phyloP scores from a whole-genome alignment of 2,888 invertebrate genomes.

The Athalia rosae region DNA sequence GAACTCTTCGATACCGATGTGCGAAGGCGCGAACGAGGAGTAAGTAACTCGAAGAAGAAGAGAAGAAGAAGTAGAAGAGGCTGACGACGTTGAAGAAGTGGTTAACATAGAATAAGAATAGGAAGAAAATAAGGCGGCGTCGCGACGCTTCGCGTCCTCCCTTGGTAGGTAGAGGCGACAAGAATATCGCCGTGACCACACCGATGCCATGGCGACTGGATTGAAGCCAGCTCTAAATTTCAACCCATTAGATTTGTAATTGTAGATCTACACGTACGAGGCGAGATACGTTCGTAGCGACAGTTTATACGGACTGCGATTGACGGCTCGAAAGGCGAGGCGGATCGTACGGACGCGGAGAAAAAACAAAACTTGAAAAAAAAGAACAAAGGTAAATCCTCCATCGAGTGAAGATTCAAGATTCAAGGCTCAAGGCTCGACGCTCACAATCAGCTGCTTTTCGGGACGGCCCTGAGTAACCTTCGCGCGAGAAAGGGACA shows the following conservation, averaged over 20 bases:
- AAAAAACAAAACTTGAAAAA: not conserved
- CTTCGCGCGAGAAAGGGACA: too few species aligned
- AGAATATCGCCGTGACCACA: slow-evolving; percentile 43
- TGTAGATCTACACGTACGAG: slow-evolving; percentile 1
- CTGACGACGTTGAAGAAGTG: not conserved
- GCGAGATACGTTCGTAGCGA: not conserved
- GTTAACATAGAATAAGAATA: not conserved
- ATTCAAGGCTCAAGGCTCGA: not conserved
- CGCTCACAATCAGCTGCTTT: not conserved
- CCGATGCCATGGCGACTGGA: slow-evolving; percentile 14
- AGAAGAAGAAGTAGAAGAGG: slow-evolving; percentile 22
- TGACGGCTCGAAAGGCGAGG: not conserved
- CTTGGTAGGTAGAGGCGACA: slow-evolving; percentile 10
- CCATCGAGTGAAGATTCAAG: not conserved
- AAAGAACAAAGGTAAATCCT: not conserved
- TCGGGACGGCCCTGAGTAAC: not conserved
- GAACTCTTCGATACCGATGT: slow-evolving; percentile 23
- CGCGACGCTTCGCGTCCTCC: not conserved
- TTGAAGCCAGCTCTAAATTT: slow-evolving; percentile 43
- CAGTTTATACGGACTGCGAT: not conserved
- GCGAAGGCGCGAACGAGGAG: slow-evolving; percentile 16
- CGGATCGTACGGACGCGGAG: not conserved
- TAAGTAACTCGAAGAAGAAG: not conserved
- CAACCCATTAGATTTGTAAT: not conserved
- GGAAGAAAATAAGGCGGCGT: slow-evolving; percentile 3